Conservation (phyloP, 2,888 invertebrate genomes). For the Ormia ochracea region DNA sequence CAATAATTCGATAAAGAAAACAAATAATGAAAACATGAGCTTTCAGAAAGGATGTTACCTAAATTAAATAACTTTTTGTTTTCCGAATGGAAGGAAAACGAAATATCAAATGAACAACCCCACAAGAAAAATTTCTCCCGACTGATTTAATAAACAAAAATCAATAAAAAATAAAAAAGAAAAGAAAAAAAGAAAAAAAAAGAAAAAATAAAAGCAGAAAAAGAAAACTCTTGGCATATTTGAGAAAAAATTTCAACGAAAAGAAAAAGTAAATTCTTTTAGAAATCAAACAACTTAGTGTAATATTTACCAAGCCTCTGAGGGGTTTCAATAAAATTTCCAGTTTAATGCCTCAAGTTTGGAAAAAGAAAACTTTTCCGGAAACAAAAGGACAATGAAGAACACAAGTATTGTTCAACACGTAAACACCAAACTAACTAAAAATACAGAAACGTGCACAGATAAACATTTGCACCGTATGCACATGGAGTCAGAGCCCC, state of each 20-base stretch:
- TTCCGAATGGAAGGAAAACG: not conserved
- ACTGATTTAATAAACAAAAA: slow-evolving; percentile 47
- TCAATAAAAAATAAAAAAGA: slow-evolving; percentile 22
- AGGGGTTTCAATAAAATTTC: slow-evolving; percentile 45
- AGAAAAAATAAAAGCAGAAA: not conserved
- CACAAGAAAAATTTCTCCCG: not conserved
- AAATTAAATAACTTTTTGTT: slow-evolving; percentile 15
- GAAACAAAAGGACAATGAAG: slow-evolving; percentile 7
- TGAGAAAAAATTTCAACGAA: not conserved
- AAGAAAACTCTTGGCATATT: slow-evolving; percentile 1
- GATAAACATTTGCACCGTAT: not conserved
- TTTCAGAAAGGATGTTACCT: not conserved
- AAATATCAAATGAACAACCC: not conserved
- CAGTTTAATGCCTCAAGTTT: slow-evolving; percentile 49
- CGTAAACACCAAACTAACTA: slow-evolving; percentile 33
- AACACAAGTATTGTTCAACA: slow-evolving; percentile 33
- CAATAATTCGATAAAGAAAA: not conserved
- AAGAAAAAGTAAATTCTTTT: slow-evolving; percentile 1
- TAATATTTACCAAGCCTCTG: slow-evolving; percentile 45
- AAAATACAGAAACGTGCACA: not conserved
- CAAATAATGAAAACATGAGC: not conserved
- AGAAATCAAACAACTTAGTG: slow-evolving; percentile 45
- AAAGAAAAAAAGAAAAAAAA: not conserved
- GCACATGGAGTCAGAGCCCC: not conserved
- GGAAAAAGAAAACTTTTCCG: not conserved